phyloP scores from a whole-genome alignment of 2,888 invertebrate species.

The Orthosia gothica region DNA sequence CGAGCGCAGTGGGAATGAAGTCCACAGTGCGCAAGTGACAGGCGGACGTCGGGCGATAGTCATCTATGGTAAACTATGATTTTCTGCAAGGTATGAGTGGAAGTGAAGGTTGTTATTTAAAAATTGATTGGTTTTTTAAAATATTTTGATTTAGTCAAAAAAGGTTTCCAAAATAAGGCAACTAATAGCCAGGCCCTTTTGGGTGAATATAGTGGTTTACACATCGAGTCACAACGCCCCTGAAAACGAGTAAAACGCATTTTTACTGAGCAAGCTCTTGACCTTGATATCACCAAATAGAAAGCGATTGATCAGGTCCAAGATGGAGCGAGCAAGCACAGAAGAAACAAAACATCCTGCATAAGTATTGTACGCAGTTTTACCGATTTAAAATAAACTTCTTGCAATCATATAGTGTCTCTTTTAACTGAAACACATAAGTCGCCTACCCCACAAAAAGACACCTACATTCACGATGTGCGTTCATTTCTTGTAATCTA shows the following conservation, averaged over 20 bases:
- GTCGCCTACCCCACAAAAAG: not conserved
- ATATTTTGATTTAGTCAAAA: not conserved
- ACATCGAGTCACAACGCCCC: not conserved
- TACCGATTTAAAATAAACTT: not conserved
- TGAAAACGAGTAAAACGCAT: no score
- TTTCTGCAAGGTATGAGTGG: slow-evolving; percentile 19
- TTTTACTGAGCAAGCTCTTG: no score
- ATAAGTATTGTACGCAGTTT: not conserved
- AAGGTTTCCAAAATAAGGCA: not conserved
- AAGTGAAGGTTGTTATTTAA: slow-evolving; percentile 36
- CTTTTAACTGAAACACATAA: not conserved
- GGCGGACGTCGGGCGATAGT: slow-evolving; percentile 34
- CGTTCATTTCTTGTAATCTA: slow-evolving; percentile 4
- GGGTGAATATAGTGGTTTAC: not conserved
- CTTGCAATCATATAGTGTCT: not conserved
- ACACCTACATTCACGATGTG: not conserved
- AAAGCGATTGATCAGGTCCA: no score
- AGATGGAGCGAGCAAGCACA: no score
- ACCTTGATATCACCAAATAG: no score
- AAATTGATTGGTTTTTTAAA: not conserved
- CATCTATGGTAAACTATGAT: slow-evolving; percentile 40
- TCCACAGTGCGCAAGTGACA: slow-evolving; percentile 64
- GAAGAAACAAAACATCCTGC: not conserved
- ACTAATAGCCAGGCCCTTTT: no score
- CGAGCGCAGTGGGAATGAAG: slow-evolving; percentile 73